A percentile compares a stretch with the other conserved stretches of the same genome.
phyloP scores from a whole-genome alignment of 2,888 invertebrate species.

The Isoperla grammatica region DNA sequence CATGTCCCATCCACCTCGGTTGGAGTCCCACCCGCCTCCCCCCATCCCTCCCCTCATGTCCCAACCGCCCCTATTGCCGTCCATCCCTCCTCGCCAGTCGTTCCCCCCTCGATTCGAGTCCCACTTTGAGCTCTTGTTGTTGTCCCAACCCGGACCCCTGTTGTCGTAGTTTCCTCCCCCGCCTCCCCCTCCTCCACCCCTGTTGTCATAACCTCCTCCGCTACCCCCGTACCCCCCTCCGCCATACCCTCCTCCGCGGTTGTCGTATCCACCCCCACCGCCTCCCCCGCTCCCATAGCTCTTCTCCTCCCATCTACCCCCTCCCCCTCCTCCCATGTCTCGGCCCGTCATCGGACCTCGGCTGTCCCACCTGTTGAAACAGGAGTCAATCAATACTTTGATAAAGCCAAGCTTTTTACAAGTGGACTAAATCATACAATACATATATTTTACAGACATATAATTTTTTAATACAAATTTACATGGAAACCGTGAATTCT shows the following conservation, averaged over 20 bases:
- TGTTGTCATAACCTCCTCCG: background rate
- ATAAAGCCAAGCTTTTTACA: too few species aligned
- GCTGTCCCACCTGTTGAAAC: too few species aligned
- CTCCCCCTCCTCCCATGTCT: background rate
- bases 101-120: conserved; percentile 1
- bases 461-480: too few species aligned
- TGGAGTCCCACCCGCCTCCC: background rate
- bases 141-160: conserved; percentile 4
- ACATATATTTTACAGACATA: too few species aligned
- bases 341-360: too few species aligned
- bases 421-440: too few species aligned
- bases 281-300: background rate
- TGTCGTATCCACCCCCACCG: background rate
- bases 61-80: background rate
- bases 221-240: background rate
- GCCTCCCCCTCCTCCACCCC: background rate
- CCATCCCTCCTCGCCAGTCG: background rate
- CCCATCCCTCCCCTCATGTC: background rate
- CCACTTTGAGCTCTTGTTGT: conserved; percentile 13
- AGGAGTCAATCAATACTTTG: too few species aligned
- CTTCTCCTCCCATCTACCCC: background rate
- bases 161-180: background rate
- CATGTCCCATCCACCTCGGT: background rate
- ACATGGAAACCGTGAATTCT: too few species aligned
- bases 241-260: background rate